Conservation (phyloP, 2,113 vertebrate genomes). For the Salvelinus namaycush region DNA sequence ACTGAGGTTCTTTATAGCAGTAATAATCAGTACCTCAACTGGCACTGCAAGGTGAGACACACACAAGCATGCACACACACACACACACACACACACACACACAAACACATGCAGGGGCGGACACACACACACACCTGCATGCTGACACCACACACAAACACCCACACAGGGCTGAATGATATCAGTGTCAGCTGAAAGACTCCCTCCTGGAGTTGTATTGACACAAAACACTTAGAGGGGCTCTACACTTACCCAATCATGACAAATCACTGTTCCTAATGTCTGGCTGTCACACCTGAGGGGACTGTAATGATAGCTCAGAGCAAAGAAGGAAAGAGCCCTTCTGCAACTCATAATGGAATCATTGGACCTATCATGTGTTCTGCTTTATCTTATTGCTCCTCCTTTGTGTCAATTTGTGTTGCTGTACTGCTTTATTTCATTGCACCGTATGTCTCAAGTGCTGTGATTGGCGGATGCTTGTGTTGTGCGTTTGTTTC, state of each 20-base stretch:
- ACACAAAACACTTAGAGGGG: constrained; percentile 1
- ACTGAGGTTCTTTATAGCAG: constrained; percentile 35
- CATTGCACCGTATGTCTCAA: constrained; percentile 8
- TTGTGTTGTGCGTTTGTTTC: no score
- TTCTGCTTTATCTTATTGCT: background rate
- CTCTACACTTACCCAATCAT: constrained; percentile 40
- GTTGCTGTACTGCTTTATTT: background rate
- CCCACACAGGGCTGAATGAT: background rate
- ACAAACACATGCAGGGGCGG: no score
- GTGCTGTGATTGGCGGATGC: no score
- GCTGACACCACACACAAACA: constrained; percentile 1
- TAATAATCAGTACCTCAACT: constrained; percentile 27
- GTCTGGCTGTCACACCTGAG: constrained; percentile 24
- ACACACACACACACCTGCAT: background rate
- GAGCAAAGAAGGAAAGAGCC: constrained; percentile 28
- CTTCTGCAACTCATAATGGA: constrained; percentile 1
- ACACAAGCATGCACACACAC: background rate
- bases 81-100: background rate
- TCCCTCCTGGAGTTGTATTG: constrained; percentile 11
- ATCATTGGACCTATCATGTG: background rate
- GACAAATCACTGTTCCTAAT: constrained; percentile 45
- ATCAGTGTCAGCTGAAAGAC: background rate
- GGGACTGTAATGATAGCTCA: constrained; percentile 39
- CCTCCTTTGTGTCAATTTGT: constrained; percentile 7
- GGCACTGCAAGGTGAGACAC: constrained; percentile 7